A percentile compares a stretch with the other conserved stretches of the same genome.
Evolutionary conservation across 2,113 vertebrate species (phyloP).

Genomic region (Chrysochloris asiatica): DNA sequence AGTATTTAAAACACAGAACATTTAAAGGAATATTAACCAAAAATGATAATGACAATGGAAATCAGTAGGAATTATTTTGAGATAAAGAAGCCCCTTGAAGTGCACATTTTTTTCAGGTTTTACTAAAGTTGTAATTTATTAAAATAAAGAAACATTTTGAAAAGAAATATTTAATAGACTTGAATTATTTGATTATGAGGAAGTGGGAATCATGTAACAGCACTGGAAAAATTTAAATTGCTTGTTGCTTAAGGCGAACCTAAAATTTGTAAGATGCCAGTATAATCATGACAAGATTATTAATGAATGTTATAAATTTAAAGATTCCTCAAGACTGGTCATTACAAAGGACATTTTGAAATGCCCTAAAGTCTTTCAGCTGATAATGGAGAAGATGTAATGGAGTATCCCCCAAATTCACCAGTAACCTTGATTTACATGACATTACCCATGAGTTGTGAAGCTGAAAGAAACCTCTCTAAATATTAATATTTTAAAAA

Average conservation of each 20-base stretch:
- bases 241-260: slow-evolving; percentile 36
- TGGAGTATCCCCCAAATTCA: neutral
- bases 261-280: neutral
- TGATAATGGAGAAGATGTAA: slow-evolving; percentile 31
- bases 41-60: neutral
- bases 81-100: slow-evolving; percentile 21
- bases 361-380: slow-evolving; percentile 27
- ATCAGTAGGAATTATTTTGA: slow-evolving; percentile 21
- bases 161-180: neutral
- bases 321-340: slow-evolving; percentile 47
- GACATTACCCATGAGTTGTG: neutral
- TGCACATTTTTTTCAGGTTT: slow-evolving; percentile 2
- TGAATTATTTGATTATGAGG: slow-evolving; percentile 46
- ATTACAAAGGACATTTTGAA: slow-evolving; percentile 55
- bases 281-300: neutral
- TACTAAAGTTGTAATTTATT: neutral
- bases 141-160: neutral
- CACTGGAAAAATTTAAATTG: slow-evolving; percentile 19
- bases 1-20: slow-evolving; percentile 9
- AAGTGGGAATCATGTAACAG: slow-evolving; percentile 16
- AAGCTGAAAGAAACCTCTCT: slow-evolving; percentile 7
- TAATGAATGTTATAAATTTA: slow-evolving; percentile 58
- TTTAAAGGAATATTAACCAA: slow-evolving; percentile 1
- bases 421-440: slow-evolving; percentile 41
- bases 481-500: neutral